Conservation (phyloP, 2,797 vertebrate genomes). For the Denticeps clupeoides region DNA sequence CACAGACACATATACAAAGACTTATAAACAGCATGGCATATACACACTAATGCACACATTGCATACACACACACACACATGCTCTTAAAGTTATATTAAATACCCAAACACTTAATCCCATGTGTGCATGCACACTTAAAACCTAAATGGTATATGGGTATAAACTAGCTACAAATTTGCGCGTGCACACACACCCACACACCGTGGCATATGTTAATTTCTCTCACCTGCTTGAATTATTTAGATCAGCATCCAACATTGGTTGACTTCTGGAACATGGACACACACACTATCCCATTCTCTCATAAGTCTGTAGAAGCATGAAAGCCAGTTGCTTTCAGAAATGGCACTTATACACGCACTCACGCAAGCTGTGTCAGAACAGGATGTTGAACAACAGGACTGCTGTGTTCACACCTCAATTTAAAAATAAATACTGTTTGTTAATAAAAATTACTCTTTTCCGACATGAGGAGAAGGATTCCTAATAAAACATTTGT, state of each 20-base stretch:
- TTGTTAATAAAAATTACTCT: conserved; percentile 3
- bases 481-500: neutral
- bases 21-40: neutral
- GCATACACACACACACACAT: too few relatives aligned
- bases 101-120: too few relatives aligned
- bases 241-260: neutral
- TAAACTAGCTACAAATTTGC: neutral
- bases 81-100: too few relatives aligned
- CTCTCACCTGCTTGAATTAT: conserved; percentile 1
- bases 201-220: neutral
- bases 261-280: neutral
- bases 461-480: neutral
- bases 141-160: too few relatives aligned
- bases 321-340: conserved; percentile 2
- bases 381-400: conserved; percentile 26
- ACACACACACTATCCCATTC: neutral
- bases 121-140: too few relatives aligned
- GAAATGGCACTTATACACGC: conserved; percentile 6
- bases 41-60: too few relatives aligned
- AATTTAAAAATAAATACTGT: conserved; percentile 4
- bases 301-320: neutral
- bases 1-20: neutral
- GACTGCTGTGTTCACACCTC: neutral
- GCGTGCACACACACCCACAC: neutral
- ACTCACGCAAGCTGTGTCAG: conserved; percentile 26